Conservation (phyloP, 2,888 invertebrate species). For the Stenoptilia bipunctidactyla region DNA sequence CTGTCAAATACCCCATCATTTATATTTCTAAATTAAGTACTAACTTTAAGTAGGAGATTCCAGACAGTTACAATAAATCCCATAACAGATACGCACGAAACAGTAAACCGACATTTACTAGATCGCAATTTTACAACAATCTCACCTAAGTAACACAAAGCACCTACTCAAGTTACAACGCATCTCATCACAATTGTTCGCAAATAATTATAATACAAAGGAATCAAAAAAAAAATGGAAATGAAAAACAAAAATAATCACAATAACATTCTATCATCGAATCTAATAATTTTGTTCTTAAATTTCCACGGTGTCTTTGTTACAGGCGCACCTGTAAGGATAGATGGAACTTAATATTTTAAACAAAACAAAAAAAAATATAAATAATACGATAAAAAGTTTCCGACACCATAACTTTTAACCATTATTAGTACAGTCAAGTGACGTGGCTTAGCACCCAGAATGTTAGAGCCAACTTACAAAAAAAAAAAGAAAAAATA, state of each 20-base stretch:
- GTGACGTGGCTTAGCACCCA: neutral
- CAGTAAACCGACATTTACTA: neutral
- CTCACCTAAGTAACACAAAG: no score
- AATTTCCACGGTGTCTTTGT: conserved; percentile 32
- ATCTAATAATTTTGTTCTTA: conserved; percentile 27
- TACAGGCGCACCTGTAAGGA: conserved; percentile 63
- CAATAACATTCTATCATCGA: conserved; percentile 18
- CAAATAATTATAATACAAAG: conserved; percentile 9
- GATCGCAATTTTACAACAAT: neutral
- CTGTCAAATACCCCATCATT: neutral
- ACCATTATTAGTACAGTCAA: neutral
- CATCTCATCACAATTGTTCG: conserved; percentile 5
- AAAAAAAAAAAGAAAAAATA: conserved; percentile 19
- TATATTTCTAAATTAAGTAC: conserved; percentile 41
- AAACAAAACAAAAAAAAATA: conserved; percentile 4
- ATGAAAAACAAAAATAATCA: conserved; percentile 17
- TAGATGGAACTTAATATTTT: conserved; percentile 28
- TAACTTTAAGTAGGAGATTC: conserved; percentile 64
- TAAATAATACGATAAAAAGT: neutral
- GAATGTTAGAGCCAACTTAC: conserved; percentile 31
- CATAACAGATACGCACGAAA: no score
- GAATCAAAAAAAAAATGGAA: conserved; percentile 17
- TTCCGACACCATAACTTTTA: neutral
- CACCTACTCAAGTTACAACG: no score
- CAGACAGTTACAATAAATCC: conserved; percentile 14